Conservation (phyloP, 2,888 invertebrate species). For the Drosophila tanythrix region DNA sequence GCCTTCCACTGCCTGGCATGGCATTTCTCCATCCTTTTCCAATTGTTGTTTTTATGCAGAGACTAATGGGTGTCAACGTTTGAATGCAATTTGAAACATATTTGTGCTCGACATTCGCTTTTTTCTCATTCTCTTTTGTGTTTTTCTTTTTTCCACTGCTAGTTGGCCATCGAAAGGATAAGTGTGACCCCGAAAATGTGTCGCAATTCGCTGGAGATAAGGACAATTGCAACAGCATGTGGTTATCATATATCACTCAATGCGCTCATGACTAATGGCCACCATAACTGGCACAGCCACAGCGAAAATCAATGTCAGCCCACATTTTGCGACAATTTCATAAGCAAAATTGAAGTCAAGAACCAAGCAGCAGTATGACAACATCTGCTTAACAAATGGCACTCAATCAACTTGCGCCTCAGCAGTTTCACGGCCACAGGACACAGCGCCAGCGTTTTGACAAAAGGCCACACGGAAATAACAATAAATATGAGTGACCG, state of each 20-base stretch:
- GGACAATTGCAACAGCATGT: slow-evolving; percentile 49
- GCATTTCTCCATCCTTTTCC: slow-evolving; percentile 40
- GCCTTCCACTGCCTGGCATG: slow-evolving; percentile 30
- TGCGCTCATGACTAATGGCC: slow-evolving; percentile 64
- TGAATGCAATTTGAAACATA: slow-evolving; percentile 75
- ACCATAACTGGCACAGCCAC: slow-evolving; percentile 44
- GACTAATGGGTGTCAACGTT: slow-evolving; percentile 76
- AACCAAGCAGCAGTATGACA: slow-evolving; percentile 21
- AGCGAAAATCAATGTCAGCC: slow-evolving; percentile 62
- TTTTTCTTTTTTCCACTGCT: slow-evolving; percentile 17
- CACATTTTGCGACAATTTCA: slow-evolving; percentile 65
- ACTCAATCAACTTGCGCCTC: slow-evolving; percentile 60
- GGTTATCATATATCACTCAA: slow-evolving; percentile 75
- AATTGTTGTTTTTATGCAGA: slow-evolving; percentile 32
- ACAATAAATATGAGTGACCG: slow-evolving; percentile 55
- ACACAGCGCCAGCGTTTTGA: slow-evolving; percentile 8
- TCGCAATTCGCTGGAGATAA: slow-evolving; percentile 18
- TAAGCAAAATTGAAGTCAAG: slow-evolving; percentile 59
- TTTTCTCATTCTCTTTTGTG: slow-evolving; percentile 11
- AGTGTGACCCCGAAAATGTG: slow-evolving; percentile 8
- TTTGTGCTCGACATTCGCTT: slow-evolving; percentile 45
- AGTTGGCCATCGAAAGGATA: slow-evolving; percentile 22
- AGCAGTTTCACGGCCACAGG: slow-evolving; percentile 17
- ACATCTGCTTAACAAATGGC: slow-evolving; percentile 57
- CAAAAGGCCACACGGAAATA: slow-evolving; percentile 28